Evolutionary conservation across 2,888 invertebrate genomes (phyloP), one percentile per base, ranked within the genome.

Genomic region (Fragum whitleyi): DNA sequence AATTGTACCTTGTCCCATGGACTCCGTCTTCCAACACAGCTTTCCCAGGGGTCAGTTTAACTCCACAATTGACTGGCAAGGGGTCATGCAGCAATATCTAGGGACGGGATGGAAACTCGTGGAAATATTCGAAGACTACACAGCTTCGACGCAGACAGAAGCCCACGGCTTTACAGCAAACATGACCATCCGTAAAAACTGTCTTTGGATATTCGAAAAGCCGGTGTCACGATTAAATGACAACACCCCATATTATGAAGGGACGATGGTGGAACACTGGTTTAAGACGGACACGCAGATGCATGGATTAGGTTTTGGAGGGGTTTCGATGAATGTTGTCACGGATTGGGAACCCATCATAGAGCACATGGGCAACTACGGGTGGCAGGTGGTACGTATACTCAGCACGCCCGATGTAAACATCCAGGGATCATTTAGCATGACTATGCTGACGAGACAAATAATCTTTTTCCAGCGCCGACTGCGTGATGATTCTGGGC

Each of bases 121-220:
- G 0, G 92, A 93, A 72, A 89, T 92, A 36, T 92, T 92, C 81
- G 85, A 91, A 42, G 92, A 92, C 79, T 74, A 79, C 29, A 77
- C 81, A 0, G 23, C 39, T 1, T 29, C 74, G 19, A 42, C 70
- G 6, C 61, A 72, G 53, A 47, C 51, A 16, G 71, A 73, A 71
- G 47, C 77, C 21, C 11, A 47, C 59, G 81, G 81, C 0, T 75
- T 86, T 11, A 59, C 72, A 6, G 68, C 83, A 1, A 79, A 81
- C 28, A 28, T 77, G 2, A 79, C 79, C 1, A 61, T 76, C 0
- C 70, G 71, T 11, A 82, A 88, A 57, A 90, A 91, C 81, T 88
- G 90, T 32, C 84, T 92, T 42, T 92, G 92, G 91, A 90, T 92
- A 29, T 93, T 93, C 81, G 93, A 93, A 83, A 93, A 92, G 79